phyloP scores from a whole-genome alignment of 2,888 invertebrate genomes.

The Megastigmus dorsalis region DNA sequence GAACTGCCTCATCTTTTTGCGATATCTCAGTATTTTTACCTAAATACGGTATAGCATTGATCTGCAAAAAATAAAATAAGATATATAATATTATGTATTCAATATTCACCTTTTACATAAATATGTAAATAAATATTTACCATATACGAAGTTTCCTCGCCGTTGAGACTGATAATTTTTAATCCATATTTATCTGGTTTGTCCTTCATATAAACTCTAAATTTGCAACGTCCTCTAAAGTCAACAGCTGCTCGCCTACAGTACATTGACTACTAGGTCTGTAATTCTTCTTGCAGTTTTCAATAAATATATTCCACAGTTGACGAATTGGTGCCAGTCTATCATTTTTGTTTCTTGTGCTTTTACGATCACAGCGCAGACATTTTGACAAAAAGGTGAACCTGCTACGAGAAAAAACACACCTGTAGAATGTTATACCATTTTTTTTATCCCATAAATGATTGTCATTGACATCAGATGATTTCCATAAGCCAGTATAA shows the following conservation, averaged over 20 bases:
- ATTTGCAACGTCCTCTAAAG: not conserved
- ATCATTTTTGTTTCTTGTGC: not conserved
- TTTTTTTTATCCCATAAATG: conserved; percentile 11
- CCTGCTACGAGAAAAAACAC: conserved; percentile 5
- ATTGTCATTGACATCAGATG: conserved; percentile 6
- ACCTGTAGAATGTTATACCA: conserved; percentile 16
- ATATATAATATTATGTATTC: too few relatives aligned
- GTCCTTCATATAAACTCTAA: not conserved
- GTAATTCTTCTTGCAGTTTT: not conserved
- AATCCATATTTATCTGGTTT: not conserved
- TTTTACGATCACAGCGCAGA: conserved; percentile 12
- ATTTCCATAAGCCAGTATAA: conserved; percentile 49
- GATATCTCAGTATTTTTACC: conserved; percentile 11
- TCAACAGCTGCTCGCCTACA: not conserved
- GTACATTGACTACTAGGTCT: not conserved
- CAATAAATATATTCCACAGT: not conserved
- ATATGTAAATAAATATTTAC: too few relatives aligned
- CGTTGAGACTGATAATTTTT: not conserved
- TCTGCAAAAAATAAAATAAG: too few relatives aligned
- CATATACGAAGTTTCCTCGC: not conserved
- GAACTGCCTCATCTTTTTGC: conserved; percentile 1
- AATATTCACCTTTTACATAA: too few relatives aligned
- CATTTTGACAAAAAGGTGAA: conserved; percentile 1
- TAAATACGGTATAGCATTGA: conserved; percentile 49
- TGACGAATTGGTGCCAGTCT: conserved; percentile 7